A percentile compares a stretch with the other conserved stretches of the same genome.
phyloP scores from a whole-genome alignment of 2,113 vertebrate genomes.

The Phocoena sinus region DNA sequence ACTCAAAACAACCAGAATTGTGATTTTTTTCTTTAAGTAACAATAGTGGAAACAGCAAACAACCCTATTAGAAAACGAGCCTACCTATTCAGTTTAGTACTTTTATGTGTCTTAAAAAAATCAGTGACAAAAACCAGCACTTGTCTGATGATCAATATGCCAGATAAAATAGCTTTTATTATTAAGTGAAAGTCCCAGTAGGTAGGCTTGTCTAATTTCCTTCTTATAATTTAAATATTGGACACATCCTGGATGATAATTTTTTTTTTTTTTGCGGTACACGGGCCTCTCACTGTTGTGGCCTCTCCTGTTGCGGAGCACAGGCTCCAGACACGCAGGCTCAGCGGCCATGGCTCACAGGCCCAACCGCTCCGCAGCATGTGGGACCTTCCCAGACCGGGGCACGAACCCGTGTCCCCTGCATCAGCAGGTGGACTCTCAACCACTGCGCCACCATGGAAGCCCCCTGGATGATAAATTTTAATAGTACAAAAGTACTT shows the following conservation, averaged over 20 bases:
- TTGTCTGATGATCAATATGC: background rate
- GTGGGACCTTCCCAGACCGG: no score
- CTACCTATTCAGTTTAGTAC: slow-evolving; percentile 22
- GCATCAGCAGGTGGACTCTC: no score
- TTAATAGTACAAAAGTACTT: background rate
- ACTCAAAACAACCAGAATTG: background rate
- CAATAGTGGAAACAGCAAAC: slow-evolving; percentile 9
- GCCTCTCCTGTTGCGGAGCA: no score
- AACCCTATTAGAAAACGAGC: slow-evolving; percentile 1
- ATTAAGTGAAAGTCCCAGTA: background rate
- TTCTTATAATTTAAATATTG: background rate
- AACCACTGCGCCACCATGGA: no score
- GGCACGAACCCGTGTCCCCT: no score
- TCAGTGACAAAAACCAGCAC: background rate
- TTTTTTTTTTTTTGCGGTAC: no score
- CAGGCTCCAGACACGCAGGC: no score
- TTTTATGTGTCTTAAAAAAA: slow-evolving; percentile 35
- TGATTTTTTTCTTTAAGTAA: background rate
- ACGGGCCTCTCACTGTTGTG: no score
- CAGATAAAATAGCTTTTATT: slow-evolving; percentile 13
- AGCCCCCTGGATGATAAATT: background rate
- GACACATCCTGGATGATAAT: background rate
- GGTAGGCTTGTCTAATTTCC: background rate
- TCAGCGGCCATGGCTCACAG: no score
- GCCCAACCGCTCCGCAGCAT: no score